Evolutionary conservation across 2,113 vertebrate species (phyloP), one percentile per base, ranked within the genome.

Genomic region (Perca flavescens): DNA sequence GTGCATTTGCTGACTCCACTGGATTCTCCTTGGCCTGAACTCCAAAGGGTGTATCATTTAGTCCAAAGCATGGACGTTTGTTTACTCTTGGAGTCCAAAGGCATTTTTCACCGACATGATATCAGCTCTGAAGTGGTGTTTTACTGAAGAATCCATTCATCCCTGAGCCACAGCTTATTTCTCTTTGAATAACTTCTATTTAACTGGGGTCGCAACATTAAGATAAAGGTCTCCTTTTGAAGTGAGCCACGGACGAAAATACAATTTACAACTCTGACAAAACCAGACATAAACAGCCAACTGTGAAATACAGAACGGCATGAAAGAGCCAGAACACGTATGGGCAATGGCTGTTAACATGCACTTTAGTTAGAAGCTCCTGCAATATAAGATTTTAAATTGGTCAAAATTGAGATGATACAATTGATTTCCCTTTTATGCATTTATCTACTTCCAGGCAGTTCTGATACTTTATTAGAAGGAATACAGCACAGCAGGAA

Each of bases 141-240:
- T 73, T 0, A 2, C 15, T 8, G 0, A 63, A 63, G 61, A 54
- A 36, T 9, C 40, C 19, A 21, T 71, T 74, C n/a, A 50, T 74
- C 53, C 68, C 15, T 52, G 10, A 54, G 6, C 16, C 22, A 19
- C 22, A 47, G 53, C 13, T 64, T 56, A 52, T n/a, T 61, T 47
- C 17, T 70, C 31, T 28, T 62, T 28, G 52, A 40, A 57, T 80
- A 69, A 70, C 25, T 46, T 69, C 74, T 16, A 67, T 52, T 56
- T 60, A 57, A 77, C 34, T 3, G 0, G 15, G 66, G 62, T 36
- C 47, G 4, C 13, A 2, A 16, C 68, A n/a, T n/a, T 31, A 7
- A 83, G 67, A 74, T 52, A 2, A 74, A 87, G 62, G 43, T 64
- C 8, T n/a, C 34, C 12, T 66, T 86, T 75, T 65, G n/a, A 82